A percentile compares a stretch with the other conserved stretches of the same genome.
phyloP scores from a whole-genome alignment of 2,888 invertebrate species.

The Chelonus formosanus region DNA sequence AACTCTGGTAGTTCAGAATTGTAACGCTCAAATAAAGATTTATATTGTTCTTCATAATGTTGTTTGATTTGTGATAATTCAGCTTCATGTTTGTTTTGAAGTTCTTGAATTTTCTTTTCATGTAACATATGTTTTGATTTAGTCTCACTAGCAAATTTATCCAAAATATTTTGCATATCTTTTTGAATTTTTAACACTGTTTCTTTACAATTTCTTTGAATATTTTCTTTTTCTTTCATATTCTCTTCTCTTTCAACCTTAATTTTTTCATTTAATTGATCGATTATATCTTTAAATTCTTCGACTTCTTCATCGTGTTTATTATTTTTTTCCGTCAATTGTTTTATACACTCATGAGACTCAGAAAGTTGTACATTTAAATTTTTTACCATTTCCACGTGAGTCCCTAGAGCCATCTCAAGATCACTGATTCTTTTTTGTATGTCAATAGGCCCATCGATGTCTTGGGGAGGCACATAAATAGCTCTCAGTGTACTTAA shows the following conservation, averaged over 20 bases:
- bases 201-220: conserved; percentile 49
- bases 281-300: conserved; percentile 53
- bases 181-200: conserved; percentile 57
- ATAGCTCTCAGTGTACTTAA: conserved; percentile 69
- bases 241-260: conserved; percentile 34
- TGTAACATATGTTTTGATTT: conserved; percentile 48
- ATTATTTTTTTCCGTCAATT: conserved; percentile 70
- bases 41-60: conserved; percentile 52
- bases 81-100: conserved; percentile 47
- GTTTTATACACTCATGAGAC: conserved; percentile 51
- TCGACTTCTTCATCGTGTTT: conserved; percentile 65
- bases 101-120: conserved; percentile 52
- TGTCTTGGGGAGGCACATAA: conserved; percentile 9
- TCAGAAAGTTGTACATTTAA: conserved; percentile 47
- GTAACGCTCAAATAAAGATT: conserved; percentile 48
- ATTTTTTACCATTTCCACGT: conserved; percentile 46
- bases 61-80: conserved; percentile 48
- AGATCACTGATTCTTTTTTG: conserved; percentile 52
- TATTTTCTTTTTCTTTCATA: conserved; percentile 47
- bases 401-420: conserved; percentile 46
- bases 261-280: conserved; percentile 54
- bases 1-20: conserved; percentile 52
- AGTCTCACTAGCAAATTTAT: conserved; percentile 53
- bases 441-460: neutral
- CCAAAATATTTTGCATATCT: conserved; percentile 56